Evolutionary conservation across 2,797 vertebrate genomes (phyloP).

Genomic region (Silurus lanzhouensis): DNA sequence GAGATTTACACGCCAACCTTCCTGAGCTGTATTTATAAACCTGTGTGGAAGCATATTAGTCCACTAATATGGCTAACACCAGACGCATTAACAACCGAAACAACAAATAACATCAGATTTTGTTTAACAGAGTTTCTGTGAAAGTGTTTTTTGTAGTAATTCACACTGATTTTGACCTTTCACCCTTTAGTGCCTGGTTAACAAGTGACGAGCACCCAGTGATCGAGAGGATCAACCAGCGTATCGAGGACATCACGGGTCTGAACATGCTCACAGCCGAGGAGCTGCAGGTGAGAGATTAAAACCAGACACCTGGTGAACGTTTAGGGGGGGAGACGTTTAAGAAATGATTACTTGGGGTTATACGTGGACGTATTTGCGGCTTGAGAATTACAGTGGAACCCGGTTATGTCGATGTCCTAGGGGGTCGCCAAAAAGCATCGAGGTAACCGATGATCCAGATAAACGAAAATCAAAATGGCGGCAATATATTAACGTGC

Average conservation of each 20-base stretch:
- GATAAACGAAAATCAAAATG: no score
- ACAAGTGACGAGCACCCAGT: conserved; percentile 88
- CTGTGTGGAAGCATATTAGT: not conserved
- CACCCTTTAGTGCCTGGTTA: conserved; percentile 85
- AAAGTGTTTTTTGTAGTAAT: not conserved
- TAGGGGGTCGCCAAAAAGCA: no score
- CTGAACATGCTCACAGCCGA: conserved; percentile 95
- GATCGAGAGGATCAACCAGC: conserved; percentile 85
- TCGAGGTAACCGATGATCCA: no score
- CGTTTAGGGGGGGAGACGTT: not conserved
- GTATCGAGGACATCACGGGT: conserved; percentile 93
- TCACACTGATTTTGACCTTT: not conserved
- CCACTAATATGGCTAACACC: not conserved
- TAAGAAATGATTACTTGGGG: not conserved
- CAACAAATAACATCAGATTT: not conserved
- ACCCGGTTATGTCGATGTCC: no score
- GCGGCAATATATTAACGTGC: no score
- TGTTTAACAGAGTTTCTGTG: not conserved
- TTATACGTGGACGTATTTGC: no score
- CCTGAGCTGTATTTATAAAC: not conserved
- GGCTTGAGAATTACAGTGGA: no score
- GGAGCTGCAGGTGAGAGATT: conserved; percentile 86
- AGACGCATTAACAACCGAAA: not conserved
- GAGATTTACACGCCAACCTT: not conserved
- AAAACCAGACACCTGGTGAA: not conserved